A percentile compares a stretch with the other conserved stretches of the same genome.
These are phyloP conservation scores for Mus spretus DNA, from an alignment of 2,797 vertebrate species.

Conservation along the genomic window DNA sequence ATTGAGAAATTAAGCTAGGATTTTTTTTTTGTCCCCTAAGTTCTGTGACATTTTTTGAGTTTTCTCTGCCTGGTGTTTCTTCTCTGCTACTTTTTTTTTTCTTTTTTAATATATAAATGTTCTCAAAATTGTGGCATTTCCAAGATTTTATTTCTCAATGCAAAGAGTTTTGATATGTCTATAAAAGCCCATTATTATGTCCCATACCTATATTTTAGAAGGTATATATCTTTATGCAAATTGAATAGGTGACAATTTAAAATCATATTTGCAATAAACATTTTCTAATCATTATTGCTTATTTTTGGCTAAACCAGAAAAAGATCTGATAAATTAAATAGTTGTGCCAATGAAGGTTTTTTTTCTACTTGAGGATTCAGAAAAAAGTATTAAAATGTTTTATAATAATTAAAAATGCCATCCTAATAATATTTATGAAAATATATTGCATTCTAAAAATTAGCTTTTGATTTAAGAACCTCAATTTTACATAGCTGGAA, in stretches of 20 bases:
- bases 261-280: slow-evolving; percentile 41
- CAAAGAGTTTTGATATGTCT: slow-evolving; percentile 15
- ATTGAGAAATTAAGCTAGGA: background rate
- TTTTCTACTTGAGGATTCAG: slow-evolving; percentile 49
- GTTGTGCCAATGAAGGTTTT: slow-evolving; percentile 49
- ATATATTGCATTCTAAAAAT: slow-evolving; percentile 55
- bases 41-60: background rate
- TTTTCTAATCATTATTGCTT: slow-evolving; percentile 48
- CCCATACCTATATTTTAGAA: background rate
- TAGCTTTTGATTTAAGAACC: slow-evolving; percentile 40
- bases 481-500: slow-evolving; percentile 58
- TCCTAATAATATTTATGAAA: slow-evolving; percentile 58
- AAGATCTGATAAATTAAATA: slow-evolving; percentile 20
- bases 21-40: background rate
- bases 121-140: slow-evolving; percentile 24
- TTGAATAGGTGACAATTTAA: slow-evolving; percentile 24
- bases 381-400: background rate
- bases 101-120: background rate
- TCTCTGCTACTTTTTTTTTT: background rate
- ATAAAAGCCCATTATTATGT: background rate
- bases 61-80: slow-evolving; percentile 10
- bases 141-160: slow-evolving; percentile 34
- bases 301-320: slow-evolving; percentile 57
- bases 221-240: background rate
- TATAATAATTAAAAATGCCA: slow-evolving; percentile 28